phyloP scores from a whole-genome alignment of 2,797 vertebrate genomes.

The Gymnoscopelus microlampas region DNA sequence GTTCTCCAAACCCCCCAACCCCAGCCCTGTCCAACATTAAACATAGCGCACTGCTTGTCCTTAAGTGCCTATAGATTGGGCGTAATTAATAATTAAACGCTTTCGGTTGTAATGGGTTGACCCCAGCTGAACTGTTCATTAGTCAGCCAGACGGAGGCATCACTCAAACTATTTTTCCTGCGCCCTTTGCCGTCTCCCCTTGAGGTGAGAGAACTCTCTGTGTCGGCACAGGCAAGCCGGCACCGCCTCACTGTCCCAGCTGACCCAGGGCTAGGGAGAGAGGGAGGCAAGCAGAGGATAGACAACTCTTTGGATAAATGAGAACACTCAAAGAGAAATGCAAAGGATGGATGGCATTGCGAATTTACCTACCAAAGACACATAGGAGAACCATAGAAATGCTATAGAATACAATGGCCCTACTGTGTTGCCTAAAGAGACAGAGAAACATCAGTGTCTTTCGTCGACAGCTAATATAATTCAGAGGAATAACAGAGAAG shows the following conservation, averaged over 20 bases:
- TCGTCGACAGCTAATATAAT: too few species aligned
- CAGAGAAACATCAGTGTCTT: too few species aligned
- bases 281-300: constrained; percentile 34
- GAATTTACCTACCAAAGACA: background rate
- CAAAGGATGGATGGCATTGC: constrained; percentile 17
- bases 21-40: constrained; percentile 87
- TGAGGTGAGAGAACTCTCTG: constrained; percentile 48
- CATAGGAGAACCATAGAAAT: constrained; percentile 4
- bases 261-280: constrained; percentile 72
- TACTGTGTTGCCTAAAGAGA: background rate
- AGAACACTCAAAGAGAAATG: constrained; percentile 27
- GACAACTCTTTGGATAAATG: constrained; percentile 38
- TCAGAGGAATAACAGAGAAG: too few species aligned
- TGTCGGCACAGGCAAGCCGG: constrained; percentile 46
- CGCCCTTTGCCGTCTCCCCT: constrained; percentile 82
- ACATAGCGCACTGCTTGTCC: constrained; percentile 91
- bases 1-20: constrained; percentile 17
- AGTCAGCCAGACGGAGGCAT: constrained; percentile 93
- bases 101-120: constrained; percentile 98
- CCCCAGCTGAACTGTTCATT: constrained; percentile 96
- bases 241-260: constrained; percentile 64
- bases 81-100: constrained; percentile 99
- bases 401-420: background rate
- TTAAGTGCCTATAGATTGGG: constrained; percentile 88
- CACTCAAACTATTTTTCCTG: constrained; percentile 91